Percentiles rank a stretch among this genome's conserved stretches.
These are phyloP conservation scores for Hemicentrotus pulcherrimus DNA, from an alignment of 35 echinoderm and acorn worm species.

Conservation along the genomic window DNA sequence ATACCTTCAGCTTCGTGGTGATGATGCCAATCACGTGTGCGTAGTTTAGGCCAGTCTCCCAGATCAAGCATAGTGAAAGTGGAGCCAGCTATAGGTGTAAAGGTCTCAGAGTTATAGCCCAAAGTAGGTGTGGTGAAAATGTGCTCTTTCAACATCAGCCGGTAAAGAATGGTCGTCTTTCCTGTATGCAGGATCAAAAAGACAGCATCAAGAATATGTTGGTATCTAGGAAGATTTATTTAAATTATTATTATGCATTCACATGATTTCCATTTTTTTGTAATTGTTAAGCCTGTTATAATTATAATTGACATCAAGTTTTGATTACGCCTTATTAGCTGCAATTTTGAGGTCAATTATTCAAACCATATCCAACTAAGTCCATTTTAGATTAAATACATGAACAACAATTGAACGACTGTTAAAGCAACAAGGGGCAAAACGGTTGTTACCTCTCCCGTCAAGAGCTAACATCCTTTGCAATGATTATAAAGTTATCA, in stretches of 20 bases:
- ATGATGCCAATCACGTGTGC: constrained; percentile 24
- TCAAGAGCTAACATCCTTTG: too few species aligned
- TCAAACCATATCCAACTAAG: too few species aligned
- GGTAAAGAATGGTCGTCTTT: constrained; percentile 42
- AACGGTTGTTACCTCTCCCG: too few species aligned
- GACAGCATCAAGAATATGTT: not conserved
- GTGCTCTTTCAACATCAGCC: constrained; percentile 40
- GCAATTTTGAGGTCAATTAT: too few species aligned
- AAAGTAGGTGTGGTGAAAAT: constrained; percentile 35
- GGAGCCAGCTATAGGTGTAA: not conserved
- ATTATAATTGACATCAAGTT: not conserved
- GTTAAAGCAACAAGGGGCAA: too few species aligned
- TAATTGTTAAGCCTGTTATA: not conserved
- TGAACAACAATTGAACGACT: too few species aligned
- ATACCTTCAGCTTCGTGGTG: constrained; percentile 24
- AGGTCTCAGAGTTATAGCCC: constrained; percentile 31
- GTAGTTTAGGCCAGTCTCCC: constrained; percentile 43
- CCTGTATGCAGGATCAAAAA: not conserved
- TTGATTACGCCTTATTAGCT: not conserved
- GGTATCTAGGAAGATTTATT: not conserved
- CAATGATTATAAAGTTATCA: too few species aligned
- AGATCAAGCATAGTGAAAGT: constrained; percentile 41
- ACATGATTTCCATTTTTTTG: not conserved
- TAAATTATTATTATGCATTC: not conserved
- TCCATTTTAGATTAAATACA: too few species aligned